phyloP scores from a whole-genome alignment of 2,797 vertebrate species.

The Ctenopoma multispine region DNA sequence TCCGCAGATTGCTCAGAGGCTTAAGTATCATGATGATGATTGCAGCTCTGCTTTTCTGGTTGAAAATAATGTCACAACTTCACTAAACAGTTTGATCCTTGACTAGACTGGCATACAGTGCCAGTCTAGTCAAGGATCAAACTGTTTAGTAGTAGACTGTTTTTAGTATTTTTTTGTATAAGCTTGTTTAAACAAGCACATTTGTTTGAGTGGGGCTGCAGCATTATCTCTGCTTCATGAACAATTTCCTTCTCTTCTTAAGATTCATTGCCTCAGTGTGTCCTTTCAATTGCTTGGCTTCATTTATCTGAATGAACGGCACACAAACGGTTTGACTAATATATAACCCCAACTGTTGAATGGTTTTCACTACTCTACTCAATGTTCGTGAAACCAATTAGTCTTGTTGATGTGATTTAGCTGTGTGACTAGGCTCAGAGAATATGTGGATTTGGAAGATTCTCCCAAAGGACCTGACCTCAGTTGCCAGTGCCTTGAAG shows the following conservation, averaged over 20 bases:
- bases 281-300: constrained; percentile 53
- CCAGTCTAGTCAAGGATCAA: too few relatives aligned
- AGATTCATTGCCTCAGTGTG: constrained; percentile 64
- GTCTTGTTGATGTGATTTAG: constrained; percentile 47
- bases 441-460: constrained; percentile 50
- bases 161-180: constrained; percentile 16
- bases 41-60: constrained; percentile 41
- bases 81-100: constrained; percentile 22
- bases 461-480: constrained; percentile 45
- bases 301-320: constrained; percentile 73
- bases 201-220: constrained; percentile 54
- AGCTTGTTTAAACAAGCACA: constrained; percentile 51
- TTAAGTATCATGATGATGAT: constrained; percentile 41
- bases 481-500: constrained; percentile 34
- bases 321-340: constrained; percentile 37
- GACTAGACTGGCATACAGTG: constrained; percentile 20
- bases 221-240: constrained; percentile 72
- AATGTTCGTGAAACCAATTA: constrained; percentile 37
- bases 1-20: constrained; percentile 51
- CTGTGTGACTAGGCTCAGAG: constrained; percentile 37
- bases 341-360: constrained; percentile 20
- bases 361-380: constrained; percentile 21
- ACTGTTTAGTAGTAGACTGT: neutral
- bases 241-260: constrained; percentile 80
- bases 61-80: constrained; percentile 35